Conservation (phyloP, 2,113 vertebrate genomes). For the Boulengerochromis microlepis region DNA sequence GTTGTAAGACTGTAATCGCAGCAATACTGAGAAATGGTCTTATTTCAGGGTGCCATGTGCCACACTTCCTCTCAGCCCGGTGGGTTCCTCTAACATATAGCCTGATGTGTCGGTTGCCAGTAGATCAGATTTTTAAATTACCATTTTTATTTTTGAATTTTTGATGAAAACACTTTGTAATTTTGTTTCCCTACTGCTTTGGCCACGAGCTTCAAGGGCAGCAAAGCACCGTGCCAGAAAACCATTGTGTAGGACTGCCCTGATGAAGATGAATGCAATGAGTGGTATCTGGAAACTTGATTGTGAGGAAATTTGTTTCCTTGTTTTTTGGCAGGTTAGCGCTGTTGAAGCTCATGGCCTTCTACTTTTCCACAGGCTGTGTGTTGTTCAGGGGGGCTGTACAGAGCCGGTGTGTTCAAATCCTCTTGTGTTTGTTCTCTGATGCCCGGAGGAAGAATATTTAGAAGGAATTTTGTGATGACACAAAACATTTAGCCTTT, state of each 20-base stretch:
- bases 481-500: neutral
- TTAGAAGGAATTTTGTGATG: neutral
- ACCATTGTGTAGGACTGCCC: neutral
- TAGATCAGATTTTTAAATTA: constrained; percentile 60
- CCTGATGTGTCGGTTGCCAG: constrained; percentile 49
- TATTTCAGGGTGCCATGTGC: neutral
- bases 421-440: neutral
- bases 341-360: constrained; percentile 23
- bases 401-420: neutral
- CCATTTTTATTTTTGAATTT: constrained; percentile 66
- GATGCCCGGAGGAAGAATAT: neutral
- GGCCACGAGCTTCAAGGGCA: constrained; percentile 29
- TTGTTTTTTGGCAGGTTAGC: constrained; percentile 6
- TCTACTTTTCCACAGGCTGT: neutral
- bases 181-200: constrained; percentile 72
- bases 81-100: constrained; percentile 24
- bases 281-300: neutral
- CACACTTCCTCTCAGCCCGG: neutral
- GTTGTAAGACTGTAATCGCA: neutral
- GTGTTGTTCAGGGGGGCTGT: neutral
- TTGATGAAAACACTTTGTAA: constrained; percentile 74
- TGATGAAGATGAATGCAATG: neutral
- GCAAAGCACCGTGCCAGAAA: neutral
- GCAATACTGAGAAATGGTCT: neutral
- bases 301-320: constrained; percentile 12